Evolutionary conservation across 2,113 vertebrate genomes (phyloP).

Genomic region (Barnardius zonarius): DNA sequence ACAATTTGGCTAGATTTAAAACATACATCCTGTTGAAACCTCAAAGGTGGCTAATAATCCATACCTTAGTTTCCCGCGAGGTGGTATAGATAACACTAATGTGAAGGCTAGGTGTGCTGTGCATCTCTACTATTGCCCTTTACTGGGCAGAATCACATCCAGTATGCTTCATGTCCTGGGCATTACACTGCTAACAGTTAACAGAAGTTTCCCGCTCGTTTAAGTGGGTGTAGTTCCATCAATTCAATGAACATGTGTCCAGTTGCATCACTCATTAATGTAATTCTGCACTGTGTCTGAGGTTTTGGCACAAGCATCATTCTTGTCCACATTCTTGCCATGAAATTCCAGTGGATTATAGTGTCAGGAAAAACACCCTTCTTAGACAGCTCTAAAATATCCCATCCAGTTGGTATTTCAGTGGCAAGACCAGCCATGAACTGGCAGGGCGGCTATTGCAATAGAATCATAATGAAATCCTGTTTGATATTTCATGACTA

Average conservation of each 20-base stretch:
- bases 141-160: not conserved
- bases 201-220: not conserved
- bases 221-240: not conserved
- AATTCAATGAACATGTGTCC: not conserved
- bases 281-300: not conserved
- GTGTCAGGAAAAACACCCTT: not conserved
- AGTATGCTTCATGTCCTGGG: not conserved
- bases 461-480: not conserved
- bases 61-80: not conserved
- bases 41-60: not conserved
- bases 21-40: not conserved
- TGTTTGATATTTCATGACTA: not conserved
- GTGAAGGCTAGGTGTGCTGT: not conserved
- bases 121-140: not conserved
- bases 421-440: not conserved
- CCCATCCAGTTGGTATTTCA: not conserved
- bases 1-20: not conserved
- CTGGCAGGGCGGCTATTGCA: not conserved
- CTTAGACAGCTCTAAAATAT: not conserved
- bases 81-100: not conserved
- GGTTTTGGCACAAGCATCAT: not conserved
- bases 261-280: not conserved
- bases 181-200: rapidly evolving
- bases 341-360: not conserved
- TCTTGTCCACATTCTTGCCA: not conserved